A percentile compares a stretch with the other conserved stretches of the same genome.
Conservation (phyloP, 1,140 invertebrate genomes). For the Procambarus clarkii region DNA sequence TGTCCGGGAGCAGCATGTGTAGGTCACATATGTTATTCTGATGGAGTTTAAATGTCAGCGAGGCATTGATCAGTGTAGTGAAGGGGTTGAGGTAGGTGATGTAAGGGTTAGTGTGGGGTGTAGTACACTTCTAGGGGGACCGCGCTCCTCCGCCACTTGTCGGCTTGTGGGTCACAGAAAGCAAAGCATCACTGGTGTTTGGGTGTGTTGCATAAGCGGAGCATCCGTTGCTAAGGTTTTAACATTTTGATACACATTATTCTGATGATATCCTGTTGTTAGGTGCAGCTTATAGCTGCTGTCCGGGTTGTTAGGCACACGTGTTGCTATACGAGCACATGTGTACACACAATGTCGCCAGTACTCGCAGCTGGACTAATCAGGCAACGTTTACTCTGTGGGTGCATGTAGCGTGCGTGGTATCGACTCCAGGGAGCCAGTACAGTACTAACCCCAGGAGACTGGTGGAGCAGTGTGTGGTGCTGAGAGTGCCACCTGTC, state of each 20-base stretch:
- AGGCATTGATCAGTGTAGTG: constrained; percentile 32
- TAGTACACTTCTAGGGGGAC: not conserved
- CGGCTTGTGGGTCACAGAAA: no score
- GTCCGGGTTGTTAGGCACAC: no score
- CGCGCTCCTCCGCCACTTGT: no score
- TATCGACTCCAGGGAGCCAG: constrained; percentile 23
- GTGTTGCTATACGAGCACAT: not conserved
- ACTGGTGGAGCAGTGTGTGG: constrained; percentile 10
- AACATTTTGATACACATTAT: no score
- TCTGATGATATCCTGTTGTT: no score
- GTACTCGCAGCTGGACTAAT: not conserved
- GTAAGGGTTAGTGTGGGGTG: not conserved
- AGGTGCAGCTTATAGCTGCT: no score
- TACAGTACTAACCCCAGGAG: constrained; percentile 1
- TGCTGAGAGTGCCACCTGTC: not conserved
- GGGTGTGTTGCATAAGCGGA: no score
- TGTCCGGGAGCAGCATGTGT: constrained; percentile 9
- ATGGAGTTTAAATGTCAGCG: constrained; percentile 28
- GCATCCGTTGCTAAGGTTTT: no score
- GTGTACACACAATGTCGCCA: not conserved
- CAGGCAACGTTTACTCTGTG: not conserved
- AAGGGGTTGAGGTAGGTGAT: not conserved
- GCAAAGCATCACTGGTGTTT: no score
- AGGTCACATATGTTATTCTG: constrained; percentile 14
- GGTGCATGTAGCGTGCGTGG: not conserved